Evolutionary conservation across 2,888 invertebrate species (phyloP), one percentile per base, ranked within the genome.

Genomic region (Meiosimyza platycephala): DNA sequence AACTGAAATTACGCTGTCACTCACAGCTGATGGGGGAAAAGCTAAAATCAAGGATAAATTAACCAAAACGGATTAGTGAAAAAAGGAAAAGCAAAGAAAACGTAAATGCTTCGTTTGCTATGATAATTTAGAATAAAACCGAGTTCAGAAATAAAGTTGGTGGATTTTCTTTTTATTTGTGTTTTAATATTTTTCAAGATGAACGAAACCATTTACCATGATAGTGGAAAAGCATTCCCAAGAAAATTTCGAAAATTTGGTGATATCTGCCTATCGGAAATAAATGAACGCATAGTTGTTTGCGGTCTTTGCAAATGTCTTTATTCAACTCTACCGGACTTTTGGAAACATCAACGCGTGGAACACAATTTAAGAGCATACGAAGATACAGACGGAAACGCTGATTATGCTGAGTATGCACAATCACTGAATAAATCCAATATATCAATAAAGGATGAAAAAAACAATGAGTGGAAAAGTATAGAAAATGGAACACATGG

Each of bases 261-360:
- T 6, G 70, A 70, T 22, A 70, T 70, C 54, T 70, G 70, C 18
- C 47, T 70, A 48, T 63, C 70, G 13, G 62, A 70, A 47, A 70
- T 16, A 54, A 63, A 70, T 48, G 70, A 70, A 47, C 62, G 70
- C 22, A 63, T 70, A n/a, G 40, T 70, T 33, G 70, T 70, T 13
- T 70, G 70, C 47, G 52, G 22, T 5, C 16, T 62, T 1, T 70
- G 70, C 54, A 59, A 59, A 16, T 52, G 70, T n/a, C 59, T 69
- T 16, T 50, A 22, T n/a, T 28, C 47, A n/a, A 70, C 70, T 7
- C 63, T 54, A 7, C 9, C 70, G 47, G 48, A 59, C 22, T 70
- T 70, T 22, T 70, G 70, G 70, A 70, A 70, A 52, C 70, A 70
- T 63, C 70, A 70, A 22, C 62, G 70, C 1, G 70, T 63, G 22